Conservation (phyloP, 2,113 vertebrate genomes). For the Struthio camelus region DNA sequence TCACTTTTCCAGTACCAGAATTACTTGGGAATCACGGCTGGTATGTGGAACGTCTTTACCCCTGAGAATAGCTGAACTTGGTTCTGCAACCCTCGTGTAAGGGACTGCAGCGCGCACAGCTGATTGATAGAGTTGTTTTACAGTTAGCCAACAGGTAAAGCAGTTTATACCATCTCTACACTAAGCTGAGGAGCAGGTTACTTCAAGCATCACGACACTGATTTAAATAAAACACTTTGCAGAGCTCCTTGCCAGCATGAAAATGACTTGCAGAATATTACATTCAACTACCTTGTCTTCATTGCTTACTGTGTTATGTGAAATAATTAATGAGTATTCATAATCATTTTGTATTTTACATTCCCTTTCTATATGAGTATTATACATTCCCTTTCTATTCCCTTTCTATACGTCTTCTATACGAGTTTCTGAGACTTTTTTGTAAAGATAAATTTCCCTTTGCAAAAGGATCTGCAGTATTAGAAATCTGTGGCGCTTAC, state of each 20-base stretch:
- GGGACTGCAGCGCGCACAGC: neutral
- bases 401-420: no score
- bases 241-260: neutral
- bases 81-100: neutral
- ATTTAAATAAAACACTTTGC: neutral
- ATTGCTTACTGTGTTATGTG: neutral
- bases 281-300: neutral
- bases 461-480: neutral
- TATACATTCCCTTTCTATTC: neutral
- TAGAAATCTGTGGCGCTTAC: neutral
- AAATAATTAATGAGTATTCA: neutral
- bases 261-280: neutral
- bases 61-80: neutral
- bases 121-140: neutral
- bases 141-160: neutral
- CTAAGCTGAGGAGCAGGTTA: neutral
- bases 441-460: neutral
- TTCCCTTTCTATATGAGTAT: neutral
- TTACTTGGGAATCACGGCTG: neutral
- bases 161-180: neutral
- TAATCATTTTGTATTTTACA: neutral
- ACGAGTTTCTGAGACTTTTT: neutral
- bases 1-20: neutral
- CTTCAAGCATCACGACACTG: neutral
- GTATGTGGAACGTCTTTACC: neutral